A percentile compares a stretch with the other conserved stretches of the same genome.
These are phyloP conservation scores for Drosophila pseudoananassae DNA, from an alignment of 1,140 invertebrate species.

Conservation along the genomic window DNA sequence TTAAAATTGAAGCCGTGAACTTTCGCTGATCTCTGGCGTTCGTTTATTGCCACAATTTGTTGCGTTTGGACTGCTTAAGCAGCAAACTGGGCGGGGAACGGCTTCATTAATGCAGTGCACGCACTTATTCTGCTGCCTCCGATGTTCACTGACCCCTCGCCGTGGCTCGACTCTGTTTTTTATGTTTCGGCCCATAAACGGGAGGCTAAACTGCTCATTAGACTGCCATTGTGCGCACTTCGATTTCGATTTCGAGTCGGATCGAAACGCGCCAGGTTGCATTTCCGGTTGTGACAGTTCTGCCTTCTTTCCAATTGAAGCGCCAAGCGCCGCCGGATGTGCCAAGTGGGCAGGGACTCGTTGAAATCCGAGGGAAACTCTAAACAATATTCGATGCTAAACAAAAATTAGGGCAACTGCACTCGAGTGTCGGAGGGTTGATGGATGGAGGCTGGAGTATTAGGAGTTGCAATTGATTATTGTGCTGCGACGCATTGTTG, in stretches of 20 bases:
- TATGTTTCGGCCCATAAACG: conserved; percentile 37
- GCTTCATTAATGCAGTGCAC: conserved; percentile 68
- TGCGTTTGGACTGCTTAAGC: conserved; percentile 48
- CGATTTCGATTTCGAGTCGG: conserved; percentile 30
- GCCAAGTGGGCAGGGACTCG: conserved; percentile 44
- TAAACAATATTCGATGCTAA: conserved; percentile 55
- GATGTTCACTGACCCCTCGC: not conserved
- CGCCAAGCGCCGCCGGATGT: conserved; percentile 64
- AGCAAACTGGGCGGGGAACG: conserved; percentile 7
- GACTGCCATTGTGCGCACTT: conserved; percentile 60
- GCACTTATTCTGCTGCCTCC: conserved; percentile 20
- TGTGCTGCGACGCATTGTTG: conserved; percentile 35
- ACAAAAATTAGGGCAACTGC: conserved; percentile 35
- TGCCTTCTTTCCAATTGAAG: conserved; percentile 31
- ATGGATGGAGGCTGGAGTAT: not conserved
- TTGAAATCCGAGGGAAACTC: conserved; percentile 32
- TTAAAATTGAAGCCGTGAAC: conserved; percentile 62
- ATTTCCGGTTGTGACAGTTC: conserved; percentile 73
- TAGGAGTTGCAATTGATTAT: conserved; percentile 23
- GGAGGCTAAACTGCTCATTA: conserved; percentile 73
- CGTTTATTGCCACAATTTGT: conserved; percentile 62
- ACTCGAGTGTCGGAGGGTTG: conserved; percentile 25
- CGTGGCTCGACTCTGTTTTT: not conserved
- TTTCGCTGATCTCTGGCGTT: conserved; percentile 59
- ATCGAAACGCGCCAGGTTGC: conserved; percentile 75